A percentile compares a stretch with the other conserved stretches of the same genome.
These are phyloP conservation scores for Anoplolepis gracilipes DNA, from an alignment of 1,140 invertebrate genomes.

Conservation along the genomic window DNA sequence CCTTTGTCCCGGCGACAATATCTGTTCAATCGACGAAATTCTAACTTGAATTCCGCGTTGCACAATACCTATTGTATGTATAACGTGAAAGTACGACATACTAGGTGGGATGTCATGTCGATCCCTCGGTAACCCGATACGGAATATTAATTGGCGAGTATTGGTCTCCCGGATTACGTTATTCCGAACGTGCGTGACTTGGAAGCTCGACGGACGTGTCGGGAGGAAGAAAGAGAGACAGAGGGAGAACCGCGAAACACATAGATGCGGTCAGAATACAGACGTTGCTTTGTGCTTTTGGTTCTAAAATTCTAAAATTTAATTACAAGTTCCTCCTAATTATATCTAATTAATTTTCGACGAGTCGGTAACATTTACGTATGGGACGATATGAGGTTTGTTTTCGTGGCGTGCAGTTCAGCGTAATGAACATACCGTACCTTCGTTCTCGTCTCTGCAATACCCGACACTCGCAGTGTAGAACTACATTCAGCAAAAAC, in stretches of 20 bases:
- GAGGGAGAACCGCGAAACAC: slow-evolving; percentile 40
- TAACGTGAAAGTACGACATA: slow-evolving; percentile 53
- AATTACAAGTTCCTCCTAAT: background rate
- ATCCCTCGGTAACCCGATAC: slow-evolving; percentile 66
- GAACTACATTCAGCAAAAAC: slow-evolving; percentile 51
- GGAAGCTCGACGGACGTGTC: slow-evolving; percentile 46
- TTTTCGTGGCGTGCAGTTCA: slow-evolving; percentile 20
- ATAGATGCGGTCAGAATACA: slow-evolving; percentile 56
- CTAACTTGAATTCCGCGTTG: slow-evolving; percentile 47
- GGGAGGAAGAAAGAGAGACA: background rate
- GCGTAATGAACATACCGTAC: slow-evolving; percentile 12
- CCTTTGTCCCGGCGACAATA: background rate
- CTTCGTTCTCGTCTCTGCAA: background rate
- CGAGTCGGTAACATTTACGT: background rate
- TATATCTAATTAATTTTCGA: slow-evolving; percentile 37
- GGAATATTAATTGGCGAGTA: slow-evolving; percentile 73
- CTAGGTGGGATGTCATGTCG: slow-evolving; percentile 40
- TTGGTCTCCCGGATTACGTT: slow-evolving; percentile 71
- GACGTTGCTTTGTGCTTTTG: background rate
- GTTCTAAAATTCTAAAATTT: slow-evolving; percentile 1
- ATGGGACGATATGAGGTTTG: background rate
- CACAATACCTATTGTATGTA: slow-evolving; percentile 55
- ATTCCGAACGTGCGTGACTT: slow-evolving; percentile 68
- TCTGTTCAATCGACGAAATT: slow-evolving; percentile 30
- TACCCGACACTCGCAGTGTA: slow-evolving; percentile 38